Evolutionary conservation across 2,797 vertebrate genomes (phyloP), one percentile per base, ranked within the genome.

Genomic region (Syngnathus rostellatus): DNA sequence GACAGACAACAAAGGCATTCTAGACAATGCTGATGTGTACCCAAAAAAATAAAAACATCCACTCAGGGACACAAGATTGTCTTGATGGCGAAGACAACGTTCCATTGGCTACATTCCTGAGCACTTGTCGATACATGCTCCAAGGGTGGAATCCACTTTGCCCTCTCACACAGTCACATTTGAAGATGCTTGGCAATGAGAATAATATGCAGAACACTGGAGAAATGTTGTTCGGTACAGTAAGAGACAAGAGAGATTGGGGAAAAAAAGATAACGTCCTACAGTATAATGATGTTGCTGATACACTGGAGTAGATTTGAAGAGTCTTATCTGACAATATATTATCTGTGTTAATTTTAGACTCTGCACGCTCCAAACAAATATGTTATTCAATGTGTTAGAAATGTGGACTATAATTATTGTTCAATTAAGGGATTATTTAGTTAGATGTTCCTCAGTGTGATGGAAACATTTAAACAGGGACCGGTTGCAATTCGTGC

Each of bases 71-170:
- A 70, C 17, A 61, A 69, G 64, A 76, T 79, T 51, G 37, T 78
- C 72, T 68, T 54, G 70, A 63, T 51, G 77, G 68, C 62, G 69
- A 67, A 72, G 74, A 73, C 71, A 81, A 70, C 4, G 31, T 67
- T 82, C 81, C 74, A 72, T 76, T 70, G 83, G 81, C 81, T 69
- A 70, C 78, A 88, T 89, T 88, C 87, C 87, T 86, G 84, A 89
- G 70, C 73, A 78, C 87, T 79, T 87, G 88, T 87, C 80, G 77
- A 78, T 82, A 86, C 86, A 87, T 51, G 87, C 79, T 83, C 77
- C 1, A 58, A 84, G 83, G 88, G 86, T 71, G 85, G 77, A 73
- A 77, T 77, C 81, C 72, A 65, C 76, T 77, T 64, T 25, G 53
- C 25, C 53, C 21, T 54, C 23, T 11, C 53, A 54, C 9, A 23